Evolutionary conservation across 1,140 invertebrate genomes (phyloP), one percentile per base, ranked within the genome.

Genomic region (Globodera rostochiensis): DNA sequence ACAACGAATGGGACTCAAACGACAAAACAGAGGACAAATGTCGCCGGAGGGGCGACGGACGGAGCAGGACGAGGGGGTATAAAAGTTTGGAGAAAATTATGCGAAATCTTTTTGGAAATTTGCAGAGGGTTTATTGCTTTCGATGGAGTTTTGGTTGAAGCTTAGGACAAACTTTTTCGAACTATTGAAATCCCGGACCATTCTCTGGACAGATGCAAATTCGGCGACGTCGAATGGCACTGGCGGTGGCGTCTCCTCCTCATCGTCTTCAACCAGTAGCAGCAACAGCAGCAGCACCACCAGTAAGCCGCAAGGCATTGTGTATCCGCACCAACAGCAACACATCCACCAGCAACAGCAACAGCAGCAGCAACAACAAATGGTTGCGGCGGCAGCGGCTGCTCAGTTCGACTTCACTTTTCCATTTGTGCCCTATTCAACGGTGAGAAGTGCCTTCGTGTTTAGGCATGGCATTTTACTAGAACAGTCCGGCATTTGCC

Each of bases 251-350:
- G 36, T 0, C 36, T 0, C 36, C 36, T 36, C 36, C 36, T 36
- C 57, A 19, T n/a, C 57, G 6, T 64, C 57, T 64, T 64, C 57
- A 64, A 64, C 13, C 69, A 47, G 46, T 71, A 47, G 9, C 8
- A 45, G 69, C 21, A 71, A 47, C 69, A 71, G 11, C n/a, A 21
- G 69, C 8, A 71, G 8, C 7, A 15, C n/a, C n/a, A 19, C n/a
- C 6, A 69, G 7, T 6, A 71, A 71, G 69, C 69, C 69, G n/a
- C 69, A 71, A 21, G 69, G 69, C 36, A 71, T 71, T 71, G 69
- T 71, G 69, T 71, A 71, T 19, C 36, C 69, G 25, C 69, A 71
- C 6, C 69, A 71, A 47, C 69, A 71, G 57, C 69, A 71, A 47
- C 69, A 47, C 36, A 36, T 71, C 3, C 69, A 71, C 1, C 11